Percentiles rank a stretch among this genome's conserved stretches.
Evolutionary conservation across 2,797 vertebrate species (phyloP).

Genomic region (Chrysocyon brachyurus): DNA sequence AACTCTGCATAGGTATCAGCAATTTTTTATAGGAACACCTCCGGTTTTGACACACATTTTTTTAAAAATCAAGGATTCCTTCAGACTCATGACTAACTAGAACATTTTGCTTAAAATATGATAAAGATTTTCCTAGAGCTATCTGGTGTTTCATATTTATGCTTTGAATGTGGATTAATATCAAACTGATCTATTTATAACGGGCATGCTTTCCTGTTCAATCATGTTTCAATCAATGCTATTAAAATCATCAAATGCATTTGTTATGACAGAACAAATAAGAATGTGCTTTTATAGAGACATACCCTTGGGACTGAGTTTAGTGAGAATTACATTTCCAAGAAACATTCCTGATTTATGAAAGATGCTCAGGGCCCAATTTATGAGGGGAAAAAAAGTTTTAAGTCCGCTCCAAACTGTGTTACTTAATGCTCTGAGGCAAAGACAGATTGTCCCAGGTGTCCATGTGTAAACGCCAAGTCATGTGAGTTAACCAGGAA

Average conservation of each 20-base stretch:
- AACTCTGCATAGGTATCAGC: neutral
- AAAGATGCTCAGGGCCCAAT: constrained; percentile 77
- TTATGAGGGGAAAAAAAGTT: constrained; percentile 68
- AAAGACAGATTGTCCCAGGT: constrained; percentile 83
- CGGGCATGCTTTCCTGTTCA: constrained; percentile 58
- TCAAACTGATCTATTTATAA: constrained; percentile 51
- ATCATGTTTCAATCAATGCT: constrained; percentile 31
- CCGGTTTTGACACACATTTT: neutral
- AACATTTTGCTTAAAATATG: constrained; percentile 52
- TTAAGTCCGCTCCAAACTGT: constrained; percentile 78
- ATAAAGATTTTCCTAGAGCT: constrained; percentile 30
- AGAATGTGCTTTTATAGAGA: constrained; percentile 69
- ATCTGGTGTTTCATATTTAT: constrained; percentile 59
- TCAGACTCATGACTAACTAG: constrained; percentile 27
- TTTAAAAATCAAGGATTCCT: constrained; percentile 2
- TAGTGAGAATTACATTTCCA: constrained; percentile 66
- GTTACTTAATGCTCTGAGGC: constrained; percentile 78
- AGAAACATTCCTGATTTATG: constrained; percentile 84
- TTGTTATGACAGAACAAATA: constrained; percentile 75
- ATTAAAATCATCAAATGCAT: constrained; percentile 61
- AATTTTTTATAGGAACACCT: neutral
- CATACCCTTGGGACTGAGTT: constrained; percentile 66
- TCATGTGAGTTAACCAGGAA: constrained; percentile 61
- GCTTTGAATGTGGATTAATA: constrained; percentile 36
- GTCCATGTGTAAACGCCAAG: constrained; percentile 71